A percentile compares a stretch with the other conserved stretches of the same genome.
phyloP scores from a whole-genome alignment of 1,140 invertebrate genomes.

The Aethina tumida region DNA sequence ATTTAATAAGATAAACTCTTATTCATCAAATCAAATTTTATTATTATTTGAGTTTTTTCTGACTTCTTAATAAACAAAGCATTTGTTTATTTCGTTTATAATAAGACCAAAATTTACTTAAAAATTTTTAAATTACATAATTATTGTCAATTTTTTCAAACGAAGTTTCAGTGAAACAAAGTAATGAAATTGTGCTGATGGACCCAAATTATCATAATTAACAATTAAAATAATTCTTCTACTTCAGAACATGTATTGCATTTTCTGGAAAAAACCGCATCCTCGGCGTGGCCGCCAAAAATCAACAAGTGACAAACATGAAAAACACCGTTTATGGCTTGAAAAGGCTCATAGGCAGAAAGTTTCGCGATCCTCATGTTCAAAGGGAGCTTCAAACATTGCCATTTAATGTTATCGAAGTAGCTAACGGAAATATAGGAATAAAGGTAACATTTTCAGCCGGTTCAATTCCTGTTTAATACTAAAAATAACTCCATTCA shows the following conservation, averaged over 20 bases:
- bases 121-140: no score
- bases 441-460: conserved; percentile 47
- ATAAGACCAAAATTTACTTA: no score
- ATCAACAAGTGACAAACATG: conserved; percentile 93
- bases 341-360: conserved; percentile 82
- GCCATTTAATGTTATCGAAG: conserved; percentile 64
- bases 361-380: conserved; percentile 77
- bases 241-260: conserved; percentile 85
- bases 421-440: conserved; percentile 62
- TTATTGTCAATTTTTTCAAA: no score
- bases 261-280: conserved; percentile 87
- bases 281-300: conserved; percentile 92
- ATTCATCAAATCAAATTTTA: no score
- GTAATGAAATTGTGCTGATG: no score
- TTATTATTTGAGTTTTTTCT: no score
- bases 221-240: conserved; percentile 3
- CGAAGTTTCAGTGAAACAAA: no score
- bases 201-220: no score
- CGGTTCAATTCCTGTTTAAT: background rate
- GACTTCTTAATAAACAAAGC: no score
- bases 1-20: no score
- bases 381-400: conserved; percentile 67
- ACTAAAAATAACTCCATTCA: conserved; percentile 2
- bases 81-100: no score
- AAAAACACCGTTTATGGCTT: conserved; percentile 94